Evolutionary conservation across 2,888 invertebrate genomes (phyloP), one percentile per base, ranked within the genome.

Genomic region (Encarsia formosa): DNA sequence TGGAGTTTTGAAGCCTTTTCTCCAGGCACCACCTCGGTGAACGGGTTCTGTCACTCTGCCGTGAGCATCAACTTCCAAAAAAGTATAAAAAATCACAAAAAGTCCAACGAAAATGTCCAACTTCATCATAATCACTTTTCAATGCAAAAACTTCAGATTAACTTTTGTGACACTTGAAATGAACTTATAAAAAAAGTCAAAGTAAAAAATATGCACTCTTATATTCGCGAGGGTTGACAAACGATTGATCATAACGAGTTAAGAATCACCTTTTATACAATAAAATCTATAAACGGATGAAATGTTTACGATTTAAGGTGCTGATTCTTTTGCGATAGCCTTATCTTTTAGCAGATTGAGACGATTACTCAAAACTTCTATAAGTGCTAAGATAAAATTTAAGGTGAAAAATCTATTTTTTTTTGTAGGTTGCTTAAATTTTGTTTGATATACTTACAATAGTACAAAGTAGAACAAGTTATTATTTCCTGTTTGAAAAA

Each of bases 1-100:
- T 1, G 77, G 77, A 1, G 78, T 78, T 3, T 70, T 48, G 20
- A 66, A 68, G 54, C 79, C 75, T 43, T 66, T 69, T 22, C 81
- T 73, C 79, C 81, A 82, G 19, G 80, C 75, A 4, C 79, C 78
- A 16, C 77, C 77, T 49, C 82, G 69, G 49, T 77, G 76, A 0
- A 76, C 73, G 1, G 82, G 81, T 37, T 76, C 75, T 62, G 78
- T 56, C 63, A 82, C 64, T 74, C 77, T 78, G 4, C 81, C 81
- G 64, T 81, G 81, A 2, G 75, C 77, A 20, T 63, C 46, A 48
- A 69, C 68, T 49, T 54, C 50, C 2, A 52, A 26, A 19, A 20
- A 15, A 16, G 35, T 11, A 9, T 19, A 15, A 9, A 22, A 29
- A 39, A 31, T 22, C 13, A 47, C 24, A 19, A 48, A 11, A 4